A percentile compares a stretch with the other conserved stretches of the same genome.
Conservation (phyloP, 1,140 invertebrate species). For the Zaprionus nigranus region DNA sequence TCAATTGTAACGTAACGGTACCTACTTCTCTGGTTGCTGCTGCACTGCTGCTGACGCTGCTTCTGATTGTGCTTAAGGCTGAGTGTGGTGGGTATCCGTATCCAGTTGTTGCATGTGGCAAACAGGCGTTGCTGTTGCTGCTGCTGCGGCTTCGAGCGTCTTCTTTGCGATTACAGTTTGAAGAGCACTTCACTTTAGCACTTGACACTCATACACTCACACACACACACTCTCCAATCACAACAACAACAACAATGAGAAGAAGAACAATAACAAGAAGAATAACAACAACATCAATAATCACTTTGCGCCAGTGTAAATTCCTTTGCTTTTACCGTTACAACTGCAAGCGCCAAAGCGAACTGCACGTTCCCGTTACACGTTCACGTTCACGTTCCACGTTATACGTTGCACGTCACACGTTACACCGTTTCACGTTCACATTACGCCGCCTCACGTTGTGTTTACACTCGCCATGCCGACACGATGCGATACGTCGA, state of each 20-base stretch:
- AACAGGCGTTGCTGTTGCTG: slow-evolving; percentile 5
- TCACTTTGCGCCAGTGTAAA: slow-evolving; percentile 16
- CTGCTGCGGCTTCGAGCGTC: slow-evolving; percentile 9
- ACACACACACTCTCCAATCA: slow-evolving; percentile 5
- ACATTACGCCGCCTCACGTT: slow-evolving; percentile 6
- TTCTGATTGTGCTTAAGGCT: slow-evolving; percentile 45
- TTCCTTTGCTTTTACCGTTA: slow-evolving; percentile 25
- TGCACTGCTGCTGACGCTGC: not conserved
- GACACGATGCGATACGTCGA: not conserved
- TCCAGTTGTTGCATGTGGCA: slow-evolving; percentile 74
- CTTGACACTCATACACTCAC: slow-evolving; percentile 16
- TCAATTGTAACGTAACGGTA: slow-evolving; percentile 49
- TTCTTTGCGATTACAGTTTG: slow-evolving; percentile 53
- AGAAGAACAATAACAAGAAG: slow-evolving; percentile 1
- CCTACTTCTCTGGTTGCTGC: slow-evolving; percentile 59
- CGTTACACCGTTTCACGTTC: slow-evolving; percentile 10
- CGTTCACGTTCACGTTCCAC: slow-evolving; percentile 22
- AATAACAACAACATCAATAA: slow-evolving; percentile 28
- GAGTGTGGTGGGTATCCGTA: slow-evolving; percentile 59
- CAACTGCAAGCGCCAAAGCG: slow-evolving; percentile 15
- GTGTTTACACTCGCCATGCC: slow-evolving; percentile 34
- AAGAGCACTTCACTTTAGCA: slow-evolving; percentile 66
- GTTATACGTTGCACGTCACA: slow-evolving; percentile 10
- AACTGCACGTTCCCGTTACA: slow-evolving; percentile 15
- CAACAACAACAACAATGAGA: not conserved